Evolutionary conservation across 2,113 vertebrate species (phyloP).

Genomic region (Octodon degus): DNA sequence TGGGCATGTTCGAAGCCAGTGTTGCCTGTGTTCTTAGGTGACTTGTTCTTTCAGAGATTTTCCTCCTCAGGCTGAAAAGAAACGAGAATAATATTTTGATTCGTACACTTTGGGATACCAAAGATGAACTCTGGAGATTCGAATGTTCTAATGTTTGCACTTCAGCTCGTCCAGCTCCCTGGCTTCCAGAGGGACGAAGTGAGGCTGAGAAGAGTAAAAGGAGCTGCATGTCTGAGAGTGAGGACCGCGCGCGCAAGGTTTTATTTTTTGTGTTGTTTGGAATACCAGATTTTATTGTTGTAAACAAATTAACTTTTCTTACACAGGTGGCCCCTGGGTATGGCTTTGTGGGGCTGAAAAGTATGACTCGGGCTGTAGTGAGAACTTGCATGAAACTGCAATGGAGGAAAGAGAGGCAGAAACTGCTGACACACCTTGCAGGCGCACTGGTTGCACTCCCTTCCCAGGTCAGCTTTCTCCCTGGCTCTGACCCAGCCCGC

Average conservation of each 20-base stretch:
- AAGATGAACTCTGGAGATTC: neutral
- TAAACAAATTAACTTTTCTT: neutral
- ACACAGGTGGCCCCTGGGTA: neutral
- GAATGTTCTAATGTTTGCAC: constrained; percentile 6
- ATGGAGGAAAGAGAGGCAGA: neutral
- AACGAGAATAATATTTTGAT: constrained; percentile 15
- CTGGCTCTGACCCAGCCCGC: neutral
- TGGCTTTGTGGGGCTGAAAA: neutral
- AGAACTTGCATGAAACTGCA: neutral
- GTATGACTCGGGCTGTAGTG: neutral
- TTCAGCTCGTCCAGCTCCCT: neutral
- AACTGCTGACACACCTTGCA: rapidly evolving
- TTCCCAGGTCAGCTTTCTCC: neutral
- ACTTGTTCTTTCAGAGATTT: neutral
- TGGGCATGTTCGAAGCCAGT: neutral
- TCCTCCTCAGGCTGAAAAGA: neutral
- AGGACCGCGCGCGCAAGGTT: neutral
- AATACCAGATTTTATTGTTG: neutral
- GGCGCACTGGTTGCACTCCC: rapidly evolving
- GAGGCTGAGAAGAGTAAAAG: rapidly evolving
- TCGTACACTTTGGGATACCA: neutral
- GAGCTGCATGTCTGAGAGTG: neutral
- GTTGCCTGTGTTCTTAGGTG: neutral
- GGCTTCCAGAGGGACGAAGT: neutral
- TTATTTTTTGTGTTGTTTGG: neutral